Conservation (phyloP, 2,888 invertebrate species). For the Synergus laeviventris region DNA sequence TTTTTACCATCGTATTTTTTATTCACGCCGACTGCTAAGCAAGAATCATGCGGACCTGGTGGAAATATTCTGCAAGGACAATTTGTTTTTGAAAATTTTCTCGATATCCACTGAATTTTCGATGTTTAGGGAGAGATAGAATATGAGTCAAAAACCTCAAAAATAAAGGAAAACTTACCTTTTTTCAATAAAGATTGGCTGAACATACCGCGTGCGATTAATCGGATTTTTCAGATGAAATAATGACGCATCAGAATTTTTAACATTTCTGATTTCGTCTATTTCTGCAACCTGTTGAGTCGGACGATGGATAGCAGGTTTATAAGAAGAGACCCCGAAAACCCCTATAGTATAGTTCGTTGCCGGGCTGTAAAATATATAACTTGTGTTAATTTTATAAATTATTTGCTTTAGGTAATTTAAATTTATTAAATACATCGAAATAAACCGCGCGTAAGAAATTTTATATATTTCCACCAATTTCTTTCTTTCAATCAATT, state of each 20-base stretch:
- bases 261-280: slow-evolving; percentile 79
- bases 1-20: slow-evolving; percentile 77
- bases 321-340: slow-evolving; percentile 82
- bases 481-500: too few relatives aligned
- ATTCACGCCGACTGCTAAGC: slow-evolving; percentile 81
- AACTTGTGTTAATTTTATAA: background rate
- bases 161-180: slow-evolving; percentile 73
- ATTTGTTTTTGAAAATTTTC: background rate
- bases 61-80: slow-evolving; percentile 62
- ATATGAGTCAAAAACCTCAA: background rate
- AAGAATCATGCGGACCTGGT: slow-evolving; percentile 76
- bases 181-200: slow-evolving; percentile 79
- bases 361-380: slow-evolving; percentile 74
- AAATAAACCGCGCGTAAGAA: too few relatives aligned
- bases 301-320: slow-evolving; percentile 80
- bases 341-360: slow-evolving; percentile 81
- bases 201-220: slow-evolving; percentile 81
- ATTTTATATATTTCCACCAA: too few relatives aligned
- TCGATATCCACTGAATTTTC: background rate
- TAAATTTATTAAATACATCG: too few relatives aligned
- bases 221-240: slow-evolving; percentile 81
- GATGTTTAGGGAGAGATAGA: too few relatives aligned
- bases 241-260: slow-evolving; percentile 80
- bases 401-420: background rate
- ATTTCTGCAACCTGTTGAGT: slow-evolving; percentile 84